These are phyloP conservation scores for Melinaea marsaeus DNA, from an alignment of 2,888 invertebrate genomes.

Conservation along the genomic window DNA sequence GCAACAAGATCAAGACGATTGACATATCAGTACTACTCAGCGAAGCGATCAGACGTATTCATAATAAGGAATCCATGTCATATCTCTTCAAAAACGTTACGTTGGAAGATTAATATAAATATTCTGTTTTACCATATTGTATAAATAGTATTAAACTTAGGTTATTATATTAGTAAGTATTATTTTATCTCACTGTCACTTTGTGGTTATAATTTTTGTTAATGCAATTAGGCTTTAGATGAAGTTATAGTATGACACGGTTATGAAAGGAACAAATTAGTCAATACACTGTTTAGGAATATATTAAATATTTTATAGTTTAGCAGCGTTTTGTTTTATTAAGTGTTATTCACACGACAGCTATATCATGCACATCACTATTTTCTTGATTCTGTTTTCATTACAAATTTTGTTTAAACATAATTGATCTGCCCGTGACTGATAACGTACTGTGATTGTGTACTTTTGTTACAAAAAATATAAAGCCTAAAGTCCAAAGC, in stretches of 20 bases:
- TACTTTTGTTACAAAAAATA: too few relatives aligned
- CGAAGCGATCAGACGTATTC: slow-evolving; percentile 98
- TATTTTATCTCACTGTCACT: slow-evolving; percentile 14
- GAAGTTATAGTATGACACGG: too few relatives aligned
- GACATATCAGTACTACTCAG: slow-evolving; percentile 97
- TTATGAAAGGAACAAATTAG: too few relatives aligned
- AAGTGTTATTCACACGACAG: too few relatives aligned
- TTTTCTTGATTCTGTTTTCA: slow-evolving; percentile 10
- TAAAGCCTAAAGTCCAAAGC: too few relatives aligned
- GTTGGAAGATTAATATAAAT: slow-evolving; percentile 88
- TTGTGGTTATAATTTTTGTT: too few relatives aligned
- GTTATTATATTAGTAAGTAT: slow-evolving; percentile 14
- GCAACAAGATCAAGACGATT: slow-evolving; percentile 99
- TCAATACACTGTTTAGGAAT: too few relatives aligned
- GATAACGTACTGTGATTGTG: slow-evolving; percentile 34
- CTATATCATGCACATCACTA: background rate
- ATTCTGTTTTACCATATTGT: slow-evolving; percentile 14
- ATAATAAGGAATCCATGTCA: slow-evolving; percentile 99
- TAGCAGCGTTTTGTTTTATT: too few relatives aligned
- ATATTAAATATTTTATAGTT: too few relatives aligned
- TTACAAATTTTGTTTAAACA: background rate
- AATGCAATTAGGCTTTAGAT: too few relatives aligned
- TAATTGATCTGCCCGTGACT: slow-evolving; percentile 18
- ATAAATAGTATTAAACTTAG: slow-evolving; percentile 18
- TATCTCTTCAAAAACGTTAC: slow-evolving; percentile 99